Evolutionary conservation across 2,888 invertebrate species (phyloP).

Genomic region (Rhorus exstirpatorius): DNA sequence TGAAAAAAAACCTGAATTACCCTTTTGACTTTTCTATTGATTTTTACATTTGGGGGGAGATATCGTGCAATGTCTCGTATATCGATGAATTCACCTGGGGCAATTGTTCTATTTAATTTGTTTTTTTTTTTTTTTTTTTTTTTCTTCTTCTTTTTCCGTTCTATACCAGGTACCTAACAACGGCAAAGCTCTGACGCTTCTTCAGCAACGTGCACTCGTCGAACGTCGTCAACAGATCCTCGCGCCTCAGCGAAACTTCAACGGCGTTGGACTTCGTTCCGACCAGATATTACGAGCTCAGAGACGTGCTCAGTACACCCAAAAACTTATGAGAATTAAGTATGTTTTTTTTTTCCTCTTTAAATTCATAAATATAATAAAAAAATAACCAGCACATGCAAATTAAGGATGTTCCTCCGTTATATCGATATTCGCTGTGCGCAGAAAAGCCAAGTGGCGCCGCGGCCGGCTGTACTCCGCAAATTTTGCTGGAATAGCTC

Average conservation of each 20-base stretch:
- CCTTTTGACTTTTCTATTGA: too few species aligned
- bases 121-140: constrained; percentile 28
- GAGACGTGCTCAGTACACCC: constrained; percentile 82
- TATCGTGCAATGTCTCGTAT: not conserved
- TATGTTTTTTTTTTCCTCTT: constrained; percentile 57
- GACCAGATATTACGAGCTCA: constrained; percentile 84
- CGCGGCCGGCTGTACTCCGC: too few species aligned
- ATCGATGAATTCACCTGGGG: not conserved
- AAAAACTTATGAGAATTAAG: constrained; percentile 84
- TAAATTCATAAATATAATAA: too few species aligned
- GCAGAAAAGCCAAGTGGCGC: too few species aligned
- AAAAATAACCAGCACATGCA: too few species aligned
- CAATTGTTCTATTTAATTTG: not conserved
- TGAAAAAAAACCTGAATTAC: too few species aligned
- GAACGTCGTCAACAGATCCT: constrained; percentile 81
- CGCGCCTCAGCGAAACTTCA: constrained; percentile 80
- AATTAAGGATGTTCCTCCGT: too few species aligned
- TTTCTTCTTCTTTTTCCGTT: constrained; percentile 22
- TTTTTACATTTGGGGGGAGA: too few species aligned
- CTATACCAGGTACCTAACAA: constrained; percentile 76
- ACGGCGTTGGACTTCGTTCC: constrained; percentile 81
- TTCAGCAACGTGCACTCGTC: constrained; percentile 80
- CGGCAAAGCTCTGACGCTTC: constrained; percentile 76
- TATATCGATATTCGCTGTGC: too few species aligned
- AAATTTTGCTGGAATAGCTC: too few species aligned